A percentile compares a stretch with the other conserved stretches of the same genome.
Conservation (phyloP, 2,113 vertebrate species). For the Bubalus kerabau region DNA sequence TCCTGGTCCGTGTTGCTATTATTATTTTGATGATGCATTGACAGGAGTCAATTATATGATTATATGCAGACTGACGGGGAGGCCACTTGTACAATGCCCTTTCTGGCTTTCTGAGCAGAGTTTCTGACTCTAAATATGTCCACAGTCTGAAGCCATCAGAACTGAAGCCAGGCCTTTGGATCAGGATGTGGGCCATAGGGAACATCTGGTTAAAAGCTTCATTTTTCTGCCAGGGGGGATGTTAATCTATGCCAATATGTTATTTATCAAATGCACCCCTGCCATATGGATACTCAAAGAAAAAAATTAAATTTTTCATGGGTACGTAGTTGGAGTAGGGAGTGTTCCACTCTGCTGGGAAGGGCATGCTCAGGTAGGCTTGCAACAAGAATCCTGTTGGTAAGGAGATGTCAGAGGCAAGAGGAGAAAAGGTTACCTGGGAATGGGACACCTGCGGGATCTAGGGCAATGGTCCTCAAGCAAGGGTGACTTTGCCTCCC, state of each 20-base stretch:
- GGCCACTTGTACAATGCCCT: not conserved
- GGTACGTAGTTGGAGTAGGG: accelerated
- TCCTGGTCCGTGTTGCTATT: accelerated
- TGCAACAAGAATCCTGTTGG: not conserved
- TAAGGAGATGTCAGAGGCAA: not conserved
- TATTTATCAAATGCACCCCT: not conserved
- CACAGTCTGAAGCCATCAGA: not conserved
- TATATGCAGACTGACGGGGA: not conserved
- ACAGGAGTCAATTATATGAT: not conserved
- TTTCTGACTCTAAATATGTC: not conserved
- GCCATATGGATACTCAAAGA: not conserved
- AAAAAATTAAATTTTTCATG: not conserved
- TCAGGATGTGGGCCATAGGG: not conserved
- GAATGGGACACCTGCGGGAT: not conserved
- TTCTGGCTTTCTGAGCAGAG: not conserved
- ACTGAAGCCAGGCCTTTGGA: not conserved
- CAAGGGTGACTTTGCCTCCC: not conserved
- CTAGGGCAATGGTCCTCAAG: not conserved
- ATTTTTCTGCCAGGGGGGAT: not conserved
- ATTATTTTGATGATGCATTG: not conserved
- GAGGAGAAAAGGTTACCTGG: not conserved
- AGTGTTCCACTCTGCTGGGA: not conserved
- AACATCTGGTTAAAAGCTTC: not conserved
- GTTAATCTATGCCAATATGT: not conserved
- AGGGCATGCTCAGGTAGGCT: not conserved